Evolutionary conservation across 2,888 invertebrate species (phyloP).

Genomic region (Steinernema carpocapsae): DNA sequence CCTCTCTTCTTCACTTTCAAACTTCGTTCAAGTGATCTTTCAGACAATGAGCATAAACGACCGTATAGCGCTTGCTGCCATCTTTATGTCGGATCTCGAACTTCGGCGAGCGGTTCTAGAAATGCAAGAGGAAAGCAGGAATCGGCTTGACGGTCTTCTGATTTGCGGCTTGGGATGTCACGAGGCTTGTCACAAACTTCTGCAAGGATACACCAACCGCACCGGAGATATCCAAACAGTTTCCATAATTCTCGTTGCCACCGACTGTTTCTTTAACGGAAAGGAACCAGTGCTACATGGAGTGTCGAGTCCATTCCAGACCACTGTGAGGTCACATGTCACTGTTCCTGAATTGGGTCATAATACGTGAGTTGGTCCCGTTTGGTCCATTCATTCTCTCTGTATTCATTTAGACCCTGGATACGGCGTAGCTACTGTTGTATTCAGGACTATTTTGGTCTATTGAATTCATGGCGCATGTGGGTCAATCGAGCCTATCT

Average conservation of each 20-base stretch:
- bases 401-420: not conserved
- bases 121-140: slow-evolving; percentile 12
- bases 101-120: not conserved
- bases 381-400: not conserved
- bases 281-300: slow-evolving; percentile 1
- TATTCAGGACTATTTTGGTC: slow-evolving; percentile 15
- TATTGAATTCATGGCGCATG: slow-evolving; percentile 14
- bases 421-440: slow-evolving; percentile 15
- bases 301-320: slow-evolving; percentile 3
- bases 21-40: not conserved
- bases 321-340: not conserved
- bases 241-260: not conserved
- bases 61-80: slow-evolving; percentile 7
- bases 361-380: not conserved
- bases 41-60: slow-evolving; percentile 9
- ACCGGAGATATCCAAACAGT: slow-evolving; percentile 23
- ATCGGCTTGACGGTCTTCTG: slow-evolving; percentile 1
- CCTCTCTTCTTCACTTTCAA: not conserved
- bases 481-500: slow-evolving; percentile 18
- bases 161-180: slow-evolving; percentile 27
- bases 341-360: not conserved
- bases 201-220: not conserved
- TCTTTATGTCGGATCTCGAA: slow-evolving; percentile 3
- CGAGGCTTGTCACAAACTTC: slow-evolving; percentile 6
- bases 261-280: slow-evolving; percentile 27